Evolutionary conservation across 2,113 vertebrate genomes (phyloP), one percentile per base, ranked within the genome.

Genomic region (Brachypteracias leptosomus): DNA sequence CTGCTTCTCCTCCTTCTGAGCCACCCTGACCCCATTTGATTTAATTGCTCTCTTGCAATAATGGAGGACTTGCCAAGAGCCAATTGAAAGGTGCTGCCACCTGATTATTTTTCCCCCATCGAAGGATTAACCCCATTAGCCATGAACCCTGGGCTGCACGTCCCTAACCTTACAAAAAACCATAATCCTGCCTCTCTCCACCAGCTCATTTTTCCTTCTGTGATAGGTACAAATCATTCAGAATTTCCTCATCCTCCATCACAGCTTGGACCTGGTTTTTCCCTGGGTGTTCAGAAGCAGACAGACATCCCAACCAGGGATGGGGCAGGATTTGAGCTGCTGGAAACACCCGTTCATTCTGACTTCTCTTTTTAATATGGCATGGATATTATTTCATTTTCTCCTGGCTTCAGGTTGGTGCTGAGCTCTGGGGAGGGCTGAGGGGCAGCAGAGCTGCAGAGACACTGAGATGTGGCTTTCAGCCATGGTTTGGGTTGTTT

Each of bases 1-100:
- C 85, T 47, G 40, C 46, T 95, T 87, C 89, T 92, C 40, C 57
- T n/a, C 0, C 1, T 61, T 79, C 51, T 17, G 40, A 94, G 67
- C 66, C 85, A 29, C 38, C n/a, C 24, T 72, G 76, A 83, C 77
- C 62, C 5, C 21, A 79, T 67, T 83, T 75, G 77, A 83, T 86
- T 87, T 91, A 91, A 93, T 91, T 93, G 85, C 72, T 54, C 88
- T 93, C 91, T 85, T 75, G 57, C 93, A 85, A 26, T 82, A 91
- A 85, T 66, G 16, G 16, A 86, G 76, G 40, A 63, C 68, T 93
- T 89, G 85, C 85, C 67, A 63, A 72, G 67, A 76, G 81, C 57
- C 93, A 91, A 83, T 93, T 93, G 83, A 83, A 91, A 95, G 93
- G 91, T 83, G 67, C 77, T 86, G 57, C 85, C 63, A 33, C 52